Percentiles rank a stretch among this genome's conserved stretches.
Conservation (phyloP, 2,113 vertebrate species). For the Caloenas nicobarica region DNA sequence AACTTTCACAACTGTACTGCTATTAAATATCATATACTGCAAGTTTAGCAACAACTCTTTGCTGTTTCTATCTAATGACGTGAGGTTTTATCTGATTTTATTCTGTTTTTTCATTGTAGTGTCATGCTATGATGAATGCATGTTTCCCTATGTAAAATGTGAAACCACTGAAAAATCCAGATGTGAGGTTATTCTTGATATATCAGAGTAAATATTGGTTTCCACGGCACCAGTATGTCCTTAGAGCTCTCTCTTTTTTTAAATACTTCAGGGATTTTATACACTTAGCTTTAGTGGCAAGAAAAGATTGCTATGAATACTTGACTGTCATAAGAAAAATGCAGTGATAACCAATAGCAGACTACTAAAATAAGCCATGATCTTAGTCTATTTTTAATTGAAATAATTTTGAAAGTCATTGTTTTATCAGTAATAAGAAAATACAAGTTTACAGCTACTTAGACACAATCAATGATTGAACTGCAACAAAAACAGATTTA, state of each 20-base stretch:
- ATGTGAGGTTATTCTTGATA: not conserved
- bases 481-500: not conserved
- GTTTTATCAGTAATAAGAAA: not conserved
- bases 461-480: not conserved
- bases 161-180: conserved; percentile 8
- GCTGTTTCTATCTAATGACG: not conserved
- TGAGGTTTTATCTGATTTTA: not conserved
- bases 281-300: not conserved
- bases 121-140: not conserved
- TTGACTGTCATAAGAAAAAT: conserved; percentile 20
- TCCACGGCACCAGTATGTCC: not conserved
- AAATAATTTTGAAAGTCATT: conserved; percentile 47
- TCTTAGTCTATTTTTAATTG: conserved; percentile 50
- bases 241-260: not conserved
- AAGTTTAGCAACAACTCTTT: not conserved
- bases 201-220: conserved; percentile 43
- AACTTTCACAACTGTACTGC: not conserved
- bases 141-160: not conserved
- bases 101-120: not conserved
- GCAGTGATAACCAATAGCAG: not conserved
- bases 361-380: conserved; percentile 27
- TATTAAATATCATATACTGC: not conserved
- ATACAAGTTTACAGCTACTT: not conserved
- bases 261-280: conserved; percentile 4
- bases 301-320: not conserved